Evolutionary conservation across 2,888 invertebrate genomes (phyloP), one percentile per base, ranked within the genome.

Genomic region (Halictus quadricinctus): DNA sequence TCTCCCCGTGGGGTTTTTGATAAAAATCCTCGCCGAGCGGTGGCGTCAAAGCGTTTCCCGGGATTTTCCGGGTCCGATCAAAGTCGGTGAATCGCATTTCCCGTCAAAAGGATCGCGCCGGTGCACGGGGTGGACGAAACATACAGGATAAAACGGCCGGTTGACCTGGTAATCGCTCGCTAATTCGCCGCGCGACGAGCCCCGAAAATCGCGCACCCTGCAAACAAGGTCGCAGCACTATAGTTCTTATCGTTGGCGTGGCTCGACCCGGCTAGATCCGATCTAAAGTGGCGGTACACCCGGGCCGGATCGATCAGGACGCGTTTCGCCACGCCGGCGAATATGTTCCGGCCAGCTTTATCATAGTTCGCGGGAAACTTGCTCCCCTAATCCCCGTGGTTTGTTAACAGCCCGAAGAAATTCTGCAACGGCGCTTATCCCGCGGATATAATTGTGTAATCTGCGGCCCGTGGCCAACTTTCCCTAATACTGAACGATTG

Each of bases 211-310:
- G 41, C 29, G 6, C 7, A 13, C 10, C 36, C 10, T 10, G 21
- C 69, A 41, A 69, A 69, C 69, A 69, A 1, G 69, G 64, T 64
- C 64, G 15, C 64, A 13, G 10, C 8, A 29, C 25, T 3, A 7
- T 7, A 29, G 48, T 72, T 29, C 72, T 72, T 48, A 48, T 72
- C 72, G 48, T 29, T 18, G 25, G 48, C 72, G 21, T 12, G 4
- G 48, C 72, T 21, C 29, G 48, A 72, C 48, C 29, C 48, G 48
- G 72, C 48, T 72, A 50, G 72, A 72, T 72, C 72, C 8, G 72
- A 72, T 72, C 48, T 72, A 72, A 72, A 72, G 29, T 48, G 18
- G 29, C 72, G 25, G 29, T 25, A 25, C 12, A 46, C 29, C 25
- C n/a, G 48, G 48, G 13, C 7, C 7, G 72, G 72, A 48, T 48